Evolutionary conservation across 2,113 vertebrate genomes (phyloP), one percentile per base, ranked within the genome.

Genomic region (Lasiurus borealis): DNA sequence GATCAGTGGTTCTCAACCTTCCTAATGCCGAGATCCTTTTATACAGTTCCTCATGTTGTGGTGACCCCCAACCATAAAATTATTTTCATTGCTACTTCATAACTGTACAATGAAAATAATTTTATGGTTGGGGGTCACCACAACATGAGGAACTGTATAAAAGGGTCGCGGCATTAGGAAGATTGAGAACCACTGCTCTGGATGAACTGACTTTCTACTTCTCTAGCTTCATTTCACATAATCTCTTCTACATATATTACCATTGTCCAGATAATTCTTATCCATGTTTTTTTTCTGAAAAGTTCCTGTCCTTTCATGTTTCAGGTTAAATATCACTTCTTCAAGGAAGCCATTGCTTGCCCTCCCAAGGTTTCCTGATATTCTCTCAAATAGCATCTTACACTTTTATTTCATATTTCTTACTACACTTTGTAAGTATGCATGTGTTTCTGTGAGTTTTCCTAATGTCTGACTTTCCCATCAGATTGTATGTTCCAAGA

Each of bases 271-370:
- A 18, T 62, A 6, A 13, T 64, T 91, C 71, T 89, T 90, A 36
- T 25, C 50, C 46, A 7, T 31, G 18, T 57, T 34, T 50, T 21
- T n/a, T 83, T 76, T 59, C 54, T 66, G 48, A 86, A 86, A 93
- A 95, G 8, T 13, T 34, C 48, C 29, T 44, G 0, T 77, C 57
- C 50, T 84, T 89, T 95, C 52, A 94, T 4, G 29, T 90, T 91
- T 88, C 44, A n/a, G 6, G n/a, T 27, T 76, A 89, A 80, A 18
- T 66, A 73, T 59, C 27, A 75, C 18, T 91, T 95, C 46, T 89
- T 96, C 44, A 66, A 87, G 8, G 36, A 86, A 73, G 18, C 36
- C 29, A 23, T 50, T 25, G 6, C n/a, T 84, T 75, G 29, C 3
- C 29, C 23, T 83, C 52, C n/a, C 18, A 40, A 48, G 13, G 2